A percentile compares a stretch with the other conserved stretches of the same genome.
Evolutionary conservation across 2,113 vertebrate genomes (phyloP).

Genomic region (Elephas maximus): DNA sequence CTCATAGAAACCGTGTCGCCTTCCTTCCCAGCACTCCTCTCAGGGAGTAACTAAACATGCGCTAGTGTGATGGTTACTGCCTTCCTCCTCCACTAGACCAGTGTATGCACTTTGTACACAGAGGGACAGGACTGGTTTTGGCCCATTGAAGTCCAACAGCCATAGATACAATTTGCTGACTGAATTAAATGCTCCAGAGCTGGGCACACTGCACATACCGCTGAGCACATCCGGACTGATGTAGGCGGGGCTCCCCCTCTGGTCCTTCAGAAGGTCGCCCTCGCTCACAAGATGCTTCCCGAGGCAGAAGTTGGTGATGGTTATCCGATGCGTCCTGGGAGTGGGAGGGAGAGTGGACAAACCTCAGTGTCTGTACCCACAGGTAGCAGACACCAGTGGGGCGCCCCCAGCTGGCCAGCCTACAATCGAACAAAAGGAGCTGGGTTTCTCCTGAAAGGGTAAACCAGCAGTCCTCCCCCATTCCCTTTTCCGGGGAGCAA

Average conservation of each 20-base stretch:
- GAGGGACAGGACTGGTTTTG: neutral
- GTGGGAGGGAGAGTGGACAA: neutral
- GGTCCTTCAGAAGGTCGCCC: conserved; percentile 98
- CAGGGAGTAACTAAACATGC: neutral
- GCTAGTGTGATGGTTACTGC: neutral
- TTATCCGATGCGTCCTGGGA: conserved; percentile 97
- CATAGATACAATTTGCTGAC: neutral
- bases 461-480: neutral
- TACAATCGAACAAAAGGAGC: neutral
- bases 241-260: conserved; percentile 99
- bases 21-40: neutral
- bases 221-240: conserved; percentile 99
- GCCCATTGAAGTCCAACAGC: neutral
- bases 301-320: conserved; percentile 99
- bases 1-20: neutral
- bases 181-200: neutral
- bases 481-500: neutral
- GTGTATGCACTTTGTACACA: neutral
- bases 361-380: accelerated
- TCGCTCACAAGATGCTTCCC: conserved; percentile 99
- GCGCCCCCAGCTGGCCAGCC: neutral
- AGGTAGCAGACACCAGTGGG: accelerated
- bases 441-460: neutral
- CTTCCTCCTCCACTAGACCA: neutral
- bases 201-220: conserved; percentile 87